phyloP scores from a whole-genome alignment of 2,888 invertebrate genomes.

The Argyra leucocephala region DNA sequence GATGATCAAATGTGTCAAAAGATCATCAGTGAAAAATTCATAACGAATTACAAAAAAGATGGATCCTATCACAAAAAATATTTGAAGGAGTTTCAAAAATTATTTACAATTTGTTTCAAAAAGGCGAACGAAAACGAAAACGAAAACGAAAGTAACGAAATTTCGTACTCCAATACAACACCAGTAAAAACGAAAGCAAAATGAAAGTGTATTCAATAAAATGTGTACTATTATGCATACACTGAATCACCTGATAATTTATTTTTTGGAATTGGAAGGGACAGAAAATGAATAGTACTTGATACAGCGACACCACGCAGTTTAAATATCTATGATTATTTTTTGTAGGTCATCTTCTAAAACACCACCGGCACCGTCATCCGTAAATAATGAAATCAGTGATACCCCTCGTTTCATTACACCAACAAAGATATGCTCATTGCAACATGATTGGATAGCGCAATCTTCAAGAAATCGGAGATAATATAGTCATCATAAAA shows the following conservation, averaged over 20 bases:
- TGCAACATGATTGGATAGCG: slow-evolving; percentile 63
- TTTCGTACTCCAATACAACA: slow-evolving; percentile 22
- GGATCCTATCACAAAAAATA: too few species aligned
- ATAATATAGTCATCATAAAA: too few species aligned
- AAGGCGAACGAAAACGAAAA: too few species aligned
- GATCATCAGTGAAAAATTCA: too few species aligned
- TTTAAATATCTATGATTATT: slow-evolving; percentile 25
- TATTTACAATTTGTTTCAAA: too few species aligned
- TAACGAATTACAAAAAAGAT: too few species aligned
- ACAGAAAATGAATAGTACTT: slow-evolving; percentile 42
- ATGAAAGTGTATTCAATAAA: slow-evolving; percentile 35
- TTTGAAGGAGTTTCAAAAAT: too few species aligned
- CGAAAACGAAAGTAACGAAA: slow-evolving; percentile 22
- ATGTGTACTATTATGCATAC: slow-evolving; percentile 24
- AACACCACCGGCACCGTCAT: slow-evolving; percentile 24
- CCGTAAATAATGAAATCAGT: slow-evolving; percentile 25
- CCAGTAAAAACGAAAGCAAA: slow-evolving; percentile 41
- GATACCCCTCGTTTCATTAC: slow-evolving; percentile 49
- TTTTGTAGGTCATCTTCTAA: slow-evolving; percentile 24
- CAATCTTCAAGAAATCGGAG: slow-evolving; percentile 74
- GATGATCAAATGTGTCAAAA: too few species aligned
- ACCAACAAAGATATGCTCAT: slow-evolving; percentile 70
- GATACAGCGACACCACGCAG: slow-evolving; percentile 39
- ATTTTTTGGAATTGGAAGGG: slow-evolving; percentile 27
- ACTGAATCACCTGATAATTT: slow-evolving; percentile 16